Base-by-base conservation (phyloP, 1,140 invertebrate species). In the Polypedilum pembai region DNA sequence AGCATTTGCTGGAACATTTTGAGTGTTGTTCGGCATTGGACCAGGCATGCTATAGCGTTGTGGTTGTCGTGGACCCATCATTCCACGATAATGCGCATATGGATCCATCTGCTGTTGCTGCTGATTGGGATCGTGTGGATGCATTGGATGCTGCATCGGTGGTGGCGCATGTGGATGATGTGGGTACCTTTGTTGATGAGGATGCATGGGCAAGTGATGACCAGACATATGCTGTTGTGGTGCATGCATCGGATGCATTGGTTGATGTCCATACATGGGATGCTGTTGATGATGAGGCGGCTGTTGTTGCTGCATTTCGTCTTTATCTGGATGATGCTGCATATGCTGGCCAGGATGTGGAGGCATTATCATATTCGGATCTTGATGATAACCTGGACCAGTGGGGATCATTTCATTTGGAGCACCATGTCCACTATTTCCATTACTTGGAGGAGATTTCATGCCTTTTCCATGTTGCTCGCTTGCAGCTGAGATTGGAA, bases 181-280 rank as follows among this genome's bases (percentile, higher is more conserved):
- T 20, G 17, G 65, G 7, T 69, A 69, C 20, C 65, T n/a, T 69
- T 69, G 65, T 69, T 69, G 65, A 69, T 69, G 65, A 0, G 17
- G 65, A 69, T 69, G 65, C 65, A 69, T 69, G 17, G 65, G 65
- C 17, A 69, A 20, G 7, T 69, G 65, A 69, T 82, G 81, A n/a
- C 81, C 81, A 15, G 80, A 80, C 75, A 82, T 81, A 76, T 81
- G 81, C 5, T 80, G 78, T 74, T 82, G 80, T 76, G 79, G 80
- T 77, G 33, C 74, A n/a, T 69, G 41, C 45, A 72, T 41, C 4
- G 33, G 40, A 40, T 73, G 41, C 73, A 78, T 77, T 21, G 78
- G 76, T 4, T 77, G 74, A 76, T 79, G 80, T 12, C 79, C 80
- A 65, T 81, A 81, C 12, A 40, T 24, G 40, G 18, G 63, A 40